These are phyloP conservation scores for Phainopepla nitens DNA, from an alignment of 2,113 vertebrate genomes.

Conservation along the genomic window DNA sequence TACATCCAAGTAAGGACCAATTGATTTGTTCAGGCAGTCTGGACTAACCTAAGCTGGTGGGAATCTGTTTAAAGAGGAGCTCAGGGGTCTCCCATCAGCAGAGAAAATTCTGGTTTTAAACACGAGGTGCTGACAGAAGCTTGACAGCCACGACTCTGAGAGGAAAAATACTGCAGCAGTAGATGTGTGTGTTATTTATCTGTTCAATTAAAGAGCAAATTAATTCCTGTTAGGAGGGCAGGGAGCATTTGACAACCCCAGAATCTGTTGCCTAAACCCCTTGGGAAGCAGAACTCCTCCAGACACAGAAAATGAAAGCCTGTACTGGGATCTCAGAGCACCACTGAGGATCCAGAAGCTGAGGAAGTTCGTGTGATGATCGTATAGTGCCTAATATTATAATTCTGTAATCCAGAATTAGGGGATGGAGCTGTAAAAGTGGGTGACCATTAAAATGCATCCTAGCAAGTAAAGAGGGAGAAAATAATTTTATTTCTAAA, in stretches of 20 bases:
- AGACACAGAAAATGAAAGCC: background rate
- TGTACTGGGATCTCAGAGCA: background rate
- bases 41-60: background rate
- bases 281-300: background rate
- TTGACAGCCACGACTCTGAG: background rate
- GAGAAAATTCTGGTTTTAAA: background rate
- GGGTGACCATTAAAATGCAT: background rate
- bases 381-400: background rate
- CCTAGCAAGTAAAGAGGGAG: background rate
- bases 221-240: background rate
- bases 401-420: background rate
- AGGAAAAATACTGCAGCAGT: background rate
- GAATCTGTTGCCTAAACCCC: background rate
- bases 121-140: background rate
- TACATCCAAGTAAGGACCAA: background rate
- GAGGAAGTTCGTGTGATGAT: background rate
- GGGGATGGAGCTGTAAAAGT: background rate
- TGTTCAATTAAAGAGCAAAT: slow-evolving; percentile 43
- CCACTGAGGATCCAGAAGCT: background rate
- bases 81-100: background rate
- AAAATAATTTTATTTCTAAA: background rate
- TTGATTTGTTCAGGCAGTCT: background rate
- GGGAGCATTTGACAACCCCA: background rate
- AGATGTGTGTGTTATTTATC: background rate
- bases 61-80: background rate